Percentiles rank a stretch among this genome's conserved stretches.
These are phyloP conservation scores for Teleogryllus occipitalis DNA, from an alignment of 1,140 invertebrate species.

Conservation along the genomic window DNA sequence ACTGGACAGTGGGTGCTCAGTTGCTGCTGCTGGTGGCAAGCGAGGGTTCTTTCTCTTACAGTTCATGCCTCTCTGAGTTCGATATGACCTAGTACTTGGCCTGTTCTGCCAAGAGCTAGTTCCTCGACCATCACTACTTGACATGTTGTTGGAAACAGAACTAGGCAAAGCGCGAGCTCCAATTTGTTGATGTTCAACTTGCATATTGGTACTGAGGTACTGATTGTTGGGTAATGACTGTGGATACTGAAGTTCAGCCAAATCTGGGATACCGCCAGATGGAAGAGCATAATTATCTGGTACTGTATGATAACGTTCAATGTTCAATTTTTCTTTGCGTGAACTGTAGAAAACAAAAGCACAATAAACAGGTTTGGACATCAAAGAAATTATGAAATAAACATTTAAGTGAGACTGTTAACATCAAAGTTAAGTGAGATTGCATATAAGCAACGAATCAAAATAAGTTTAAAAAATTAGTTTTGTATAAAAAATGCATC, in stretches of 20 bases:
- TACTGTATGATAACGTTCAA: constrained; percentile 12
- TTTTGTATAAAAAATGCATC: too few relatives aligned
- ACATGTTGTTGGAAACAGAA: not conserved
- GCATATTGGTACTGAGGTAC: not conserved
- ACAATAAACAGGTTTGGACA: too few relatives aligned
- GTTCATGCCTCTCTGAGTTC: not conserved
- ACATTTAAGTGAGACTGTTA: too few relatives aligned
- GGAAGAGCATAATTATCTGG: not conserved
- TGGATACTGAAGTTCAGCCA: not conserved
- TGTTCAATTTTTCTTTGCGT: constrained; percentile 23
- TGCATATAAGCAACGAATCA: too few relatives aligned
- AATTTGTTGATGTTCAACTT: not conserved
- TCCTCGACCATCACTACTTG: not conserved
- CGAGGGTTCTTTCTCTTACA: not conserved
- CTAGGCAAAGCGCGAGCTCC: not conserved
- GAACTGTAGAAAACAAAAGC: not conserved
- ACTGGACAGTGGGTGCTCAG: not conserved
- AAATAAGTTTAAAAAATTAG: too few relatives aligned
- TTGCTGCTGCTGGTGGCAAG: not conserved
- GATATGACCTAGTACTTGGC: not conserved
- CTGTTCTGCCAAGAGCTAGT: not conserved
- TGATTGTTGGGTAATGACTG: not conserved
- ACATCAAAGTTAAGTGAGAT: too few relatives aligned
- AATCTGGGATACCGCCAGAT: not conserved
- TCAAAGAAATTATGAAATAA: too few relatives aligned